Evolutionary conservation across 2,797 vertebrate species (phyloP).

Genomic region (Sebastes wilsoni): DNA sequence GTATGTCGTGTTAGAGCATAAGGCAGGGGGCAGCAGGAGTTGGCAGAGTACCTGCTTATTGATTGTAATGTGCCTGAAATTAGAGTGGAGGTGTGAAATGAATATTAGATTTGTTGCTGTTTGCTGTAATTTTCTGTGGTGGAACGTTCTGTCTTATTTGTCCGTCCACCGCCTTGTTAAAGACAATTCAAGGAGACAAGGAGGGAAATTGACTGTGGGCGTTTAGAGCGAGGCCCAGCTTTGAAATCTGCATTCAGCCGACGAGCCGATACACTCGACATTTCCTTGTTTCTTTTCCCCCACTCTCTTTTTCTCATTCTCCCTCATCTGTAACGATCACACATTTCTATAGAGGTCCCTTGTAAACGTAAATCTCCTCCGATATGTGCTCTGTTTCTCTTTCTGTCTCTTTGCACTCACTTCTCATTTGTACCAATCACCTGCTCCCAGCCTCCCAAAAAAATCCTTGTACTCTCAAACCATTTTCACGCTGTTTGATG

Average conservation of each 20-base stretch:
- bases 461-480: slow-evolving; percentile 30
- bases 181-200: slow-evolving; percentile 62
- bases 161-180: slow-evolving; percentile 44
- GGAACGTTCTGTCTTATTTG: slow-evolving; percentile 39
- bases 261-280: neutral
- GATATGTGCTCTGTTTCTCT: slow-evolving; percentile 11
- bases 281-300: slow-evolving; percentile 7
- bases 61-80: slow-evolving; percentile 59
- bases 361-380: slow-evolving; percentile 21
- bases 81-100: slow-evolving; percentile 60
- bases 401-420: neutral
- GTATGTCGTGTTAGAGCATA: neutral
- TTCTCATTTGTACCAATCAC: slow-evolving; percentile 49
- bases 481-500: slow-evolving; percentile 46
- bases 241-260: slow-evolving; percentile 40
- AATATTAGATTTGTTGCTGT: slow-evolving; percentile 63
- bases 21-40: neutral
- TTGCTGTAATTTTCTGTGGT: slow-evolving; percentile 46
- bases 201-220: slow-evolving; percentile 29
- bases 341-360: neutral
- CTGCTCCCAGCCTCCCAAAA: neutral
- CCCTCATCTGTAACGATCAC: neutral
- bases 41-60: slow-evolving; percentile 29
- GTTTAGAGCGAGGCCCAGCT: neutral
- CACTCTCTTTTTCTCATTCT: neutral